phyloP scores from a whole-genome alignment of 1,140 invertebrate species.

The Procambarus clarkii region DNA sequence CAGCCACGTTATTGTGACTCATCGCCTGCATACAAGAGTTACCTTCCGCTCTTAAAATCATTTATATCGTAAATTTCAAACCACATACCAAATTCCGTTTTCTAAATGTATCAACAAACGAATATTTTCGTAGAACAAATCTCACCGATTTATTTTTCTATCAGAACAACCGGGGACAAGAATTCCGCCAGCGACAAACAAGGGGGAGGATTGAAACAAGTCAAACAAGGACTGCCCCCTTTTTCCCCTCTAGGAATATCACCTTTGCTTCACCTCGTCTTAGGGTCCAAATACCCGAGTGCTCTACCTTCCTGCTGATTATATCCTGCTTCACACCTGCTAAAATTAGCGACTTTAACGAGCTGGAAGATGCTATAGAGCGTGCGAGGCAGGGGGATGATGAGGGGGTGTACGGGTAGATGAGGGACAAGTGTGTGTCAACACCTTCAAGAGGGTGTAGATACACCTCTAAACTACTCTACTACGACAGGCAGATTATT shows the following conservation, averaged over 20 bases:
- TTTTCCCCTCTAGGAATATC: neutral
- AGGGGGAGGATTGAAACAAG: no score
- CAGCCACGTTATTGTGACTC: no score
- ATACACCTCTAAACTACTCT: no score
- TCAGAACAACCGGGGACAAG: neutral
- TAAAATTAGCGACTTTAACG: neutral
- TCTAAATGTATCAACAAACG: neutral
- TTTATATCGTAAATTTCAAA: no score
- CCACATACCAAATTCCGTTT: no score
- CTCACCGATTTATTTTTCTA: neutral
- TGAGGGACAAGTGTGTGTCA: no score
- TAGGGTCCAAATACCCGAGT: neutral
- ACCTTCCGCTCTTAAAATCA: no score
- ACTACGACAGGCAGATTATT: no score
- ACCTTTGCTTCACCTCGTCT: neutral
- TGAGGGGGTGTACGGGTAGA: no score
- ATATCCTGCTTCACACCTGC: neutral
- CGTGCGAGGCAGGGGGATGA: neutral
- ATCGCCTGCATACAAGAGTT: no score
- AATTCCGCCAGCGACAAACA: neutral
- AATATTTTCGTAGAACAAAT: neutral
- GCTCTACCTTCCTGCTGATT: neutral
- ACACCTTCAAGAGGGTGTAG: no score
- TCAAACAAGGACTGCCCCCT: no score
- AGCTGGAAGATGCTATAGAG: neutral